These are phyloP conservation scores for Mycetomoellerius zeteki DNA, from an alignment of 1,140 invertebrate genomes.

Conservation along the genomic window DNA sequence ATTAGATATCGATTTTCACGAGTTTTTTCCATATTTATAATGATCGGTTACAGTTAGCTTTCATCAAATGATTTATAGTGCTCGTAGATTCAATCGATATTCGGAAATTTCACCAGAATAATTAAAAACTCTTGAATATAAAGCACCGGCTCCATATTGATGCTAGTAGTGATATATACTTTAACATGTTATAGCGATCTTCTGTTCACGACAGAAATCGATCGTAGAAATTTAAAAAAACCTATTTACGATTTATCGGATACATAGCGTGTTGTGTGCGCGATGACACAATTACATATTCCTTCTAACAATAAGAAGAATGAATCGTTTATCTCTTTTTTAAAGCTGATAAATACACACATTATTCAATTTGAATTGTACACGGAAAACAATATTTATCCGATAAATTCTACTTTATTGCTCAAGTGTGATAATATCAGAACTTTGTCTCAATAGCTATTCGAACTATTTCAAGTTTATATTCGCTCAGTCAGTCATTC, in stretches of 20 bases:
- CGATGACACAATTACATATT: not conserved
- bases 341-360: not conserved
- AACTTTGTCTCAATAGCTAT: conserved; percentile 11
- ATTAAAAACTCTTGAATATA: not conserved
- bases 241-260: not conserved
- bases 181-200: not conserved
- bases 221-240: not conserved
- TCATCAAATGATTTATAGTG: not conserved
- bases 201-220: not conserved
- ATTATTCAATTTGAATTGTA: conserved; percentile 7
- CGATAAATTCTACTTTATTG: conserved; percentile 16
- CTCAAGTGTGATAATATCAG: not conserved
- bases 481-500: not conserved
- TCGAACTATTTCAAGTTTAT: conserved; percentile 6
- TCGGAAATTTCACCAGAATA: not conserved
- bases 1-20: not conserved
- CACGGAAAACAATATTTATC: not conserved
- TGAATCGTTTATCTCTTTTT: not conserved
- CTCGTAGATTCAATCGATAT: not conserved
- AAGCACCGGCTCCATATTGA: not conserved
- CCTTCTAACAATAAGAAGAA: not conserved
- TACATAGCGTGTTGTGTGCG: not conserved
- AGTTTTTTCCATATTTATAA: conserved; percentile 8
- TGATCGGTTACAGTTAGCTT: not conserved
- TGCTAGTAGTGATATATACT: not conserved